Conservation (phyloP, 2,888 invertebrate genomes). For the Eilema depressum region DNA sequence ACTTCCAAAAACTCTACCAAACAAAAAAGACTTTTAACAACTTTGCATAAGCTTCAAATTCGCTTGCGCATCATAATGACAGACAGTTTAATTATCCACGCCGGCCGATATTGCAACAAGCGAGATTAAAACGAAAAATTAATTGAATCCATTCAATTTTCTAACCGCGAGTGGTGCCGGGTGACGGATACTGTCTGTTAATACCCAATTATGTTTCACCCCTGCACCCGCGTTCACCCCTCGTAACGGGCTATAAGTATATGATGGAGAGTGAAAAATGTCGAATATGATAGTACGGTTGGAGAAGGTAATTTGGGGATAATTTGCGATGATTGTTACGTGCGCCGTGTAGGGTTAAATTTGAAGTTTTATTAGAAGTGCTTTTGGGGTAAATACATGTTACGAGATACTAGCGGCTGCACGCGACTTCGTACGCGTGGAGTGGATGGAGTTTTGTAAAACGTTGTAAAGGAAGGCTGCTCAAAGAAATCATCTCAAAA, state of each 20-base stretch:
- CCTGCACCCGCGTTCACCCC: conserved; percentile 42
- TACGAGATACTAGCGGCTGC: too few species aligned
- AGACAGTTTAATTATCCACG: conserved; percentile 55
- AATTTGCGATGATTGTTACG: conserved; percentile 13
- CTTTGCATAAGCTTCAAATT: conserved; percentile 34
- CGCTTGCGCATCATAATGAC: conserved; percentile 47
- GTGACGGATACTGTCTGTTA: conserved; percentile 76
- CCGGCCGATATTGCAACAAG: conserved; percentile 57
- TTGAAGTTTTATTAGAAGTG: not conserved
- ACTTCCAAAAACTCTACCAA: conserved; percentile 14
- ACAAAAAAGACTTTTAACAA: conserved; percentile 22
- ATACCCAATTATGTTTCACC: conserved; percentile 73
- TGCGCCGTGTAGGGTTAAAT: conserved; percentile 2
- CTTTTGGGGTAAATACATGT: not conserved
- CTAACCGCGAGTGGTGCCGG: conserved; percentile 68
- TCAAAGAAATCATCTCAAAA: too few species aligned
- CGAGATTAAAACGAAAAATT: conserved; percentile 71
- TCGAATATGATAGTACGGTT: conserved; percentile 37
- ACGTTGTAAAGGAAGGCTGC: too few species aligned
- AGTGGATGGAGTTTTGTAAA: too few species aligned
- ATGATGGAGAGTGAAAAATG: conserved; percentile 34
- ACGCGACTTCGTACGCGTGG: too few species aligned
- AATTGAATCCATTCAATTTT: conserved; percentile 76
- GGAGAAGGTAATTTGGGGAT: conserved; percentile 28
- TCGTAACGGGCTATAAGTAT: conserved; percentile 41